Base-by-base conservation (phyloP, 1,140 invertebrate genomes). In the Sipha flava region DNA sequence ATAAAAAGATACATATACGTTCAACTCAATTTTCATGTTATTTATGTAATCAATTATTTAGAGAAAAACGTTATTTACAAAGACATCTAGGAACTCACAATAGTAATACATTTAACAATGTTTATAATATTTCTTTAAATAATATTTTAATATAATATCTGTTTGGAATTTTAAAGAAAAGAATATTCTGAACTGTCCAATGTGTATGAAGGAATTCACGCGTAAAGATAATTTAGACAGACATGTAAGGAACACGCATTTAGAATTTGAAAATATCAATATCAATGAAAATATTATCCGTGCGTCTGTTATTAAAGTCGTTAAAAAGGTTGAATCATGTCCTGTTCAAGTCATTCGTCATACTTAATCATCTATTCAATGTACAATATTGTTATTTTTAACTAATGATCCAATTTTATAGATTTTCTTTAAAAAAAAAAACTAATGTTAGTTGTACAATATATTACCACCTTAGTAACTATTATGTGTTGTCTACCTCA, bases 191-290 rank as follows among this genome's bases (percentile, higher is more conserved):
- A 57, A 77, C 21, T 77, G 73, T 43, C 73, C 73, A 43, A 77
- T 77, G 23, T 77, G 73, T 59, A 77, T 77, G 73, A 77, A 77
- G 14, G 54, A 77, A 12, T 77, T 77, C n/a, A 77, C 73, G 3
- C 52, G 73, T 29, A 77, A 77, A 57, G 73, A 77, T 10, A 77
- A 77, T 59, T 77, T 77, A 43, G 73, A 77, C n/a, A 40, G 73
- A 14, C 73, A 77, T 40, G 49, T 77, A 37, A 21, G 73, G 29
- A 77, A 77, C 16, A 77, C 73, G 7, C 73, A 77, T 59, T 57
- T 77, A 14, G 73, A 77, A 57, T 59, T 34, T 18, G 73, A 77
- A 18, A 77, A 77, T 29, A 43, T 57, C 7, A 40, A 40, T 18
- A 43, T 54, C 10, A 52, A 54, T 52, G 73, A 77, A 40, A 21